Evolutionary conservation across 2,797 vertebrate species (phyloP).

Genomic region (Epinephelus coioides): DNA sequence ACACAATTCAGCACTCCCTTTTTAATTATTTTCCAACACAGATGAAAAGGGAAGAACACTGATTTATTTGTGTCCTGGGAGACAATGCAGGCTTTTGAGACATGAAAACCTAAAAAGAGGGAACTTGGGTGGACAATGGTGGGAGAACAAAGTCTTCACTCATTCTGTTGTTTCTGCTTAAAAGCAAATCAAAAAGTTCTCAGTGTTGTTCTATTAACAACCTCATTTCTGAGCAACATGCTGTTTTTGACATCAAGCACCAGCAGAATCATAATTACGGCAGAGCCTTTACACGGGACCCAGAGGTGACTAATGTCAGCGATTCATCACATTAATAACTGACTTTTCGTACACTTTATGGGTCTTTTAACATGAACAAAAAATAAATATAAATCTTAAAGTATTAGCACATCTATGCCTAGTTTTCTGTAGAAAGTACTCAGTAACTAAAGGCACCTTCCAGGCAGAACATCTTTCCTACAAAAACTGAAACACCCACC

Average conservation of each 20-base stretch:
- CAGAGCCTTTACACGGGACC: neutral
- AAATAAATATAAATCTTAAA: neutral
- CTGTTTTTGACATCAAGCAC: conserved; percentile 16
- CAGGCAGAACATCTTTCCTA: neutral
- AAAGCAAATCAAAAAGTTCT: conserved; percentile 59
- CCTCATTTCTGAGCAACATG: conserved; percentile 45
- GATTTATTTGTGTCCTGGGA: conserved; percentile 83
- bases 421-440: neutral
- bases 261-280: conserved; percentile 12
- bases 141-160: conserved; percentile 66
- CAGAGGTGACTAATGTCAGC: conserved; percentile 15
- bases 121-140: conserved; percentile 72
- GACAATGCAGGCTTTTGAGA: conserved; percentile 68
- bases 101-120: conserved; percentile 48
- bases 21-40: conserved; percentile 86
- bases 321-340: conserved; percentile 32
- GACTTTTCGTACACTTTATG: conserved; percentile 5
- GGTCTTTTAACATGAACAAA: neutral
- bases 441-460: conserved; percentile 5
- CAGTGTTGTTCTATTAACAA: conserved; percentile 41
- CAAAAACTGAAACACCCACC: neutral
- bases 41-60: conserved; percentile 81
- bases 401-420: conserved; percentile 2
- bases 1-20: conserved; percentile 83
- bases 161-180: conserved; percentile 51